Base-by-base conservation (phyloP, 2,113 vertebrate species). In the Chloroceryle aenea region DNA sequence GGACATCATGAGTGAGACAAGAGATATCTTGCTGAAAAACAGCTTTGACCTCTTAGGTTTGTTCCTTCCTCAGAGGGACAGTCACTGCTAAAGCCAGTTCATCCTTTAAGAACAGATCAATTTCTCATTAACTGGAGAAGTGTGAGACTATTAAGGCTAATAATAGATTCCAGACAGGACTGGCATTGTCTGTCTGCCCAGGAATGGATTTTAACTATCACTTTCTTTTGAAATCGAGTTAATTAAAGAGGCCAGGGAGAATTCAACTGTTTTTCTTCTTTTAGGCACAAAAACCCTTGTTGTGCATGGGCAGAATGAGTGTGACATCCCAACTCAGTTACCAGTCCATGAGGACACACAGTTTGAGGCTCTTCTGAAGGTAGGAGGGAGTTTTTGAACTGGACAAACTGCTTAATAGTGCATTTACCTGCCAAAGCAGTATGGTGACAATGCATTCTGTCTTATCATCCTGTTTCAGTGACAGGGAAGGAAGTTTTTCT, bases 291-390 rank as follows among this genome's bases (percentile, higher is more conserved):
- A 99, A 97, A 99, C 99, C 4, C 97, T 99, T 77, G 99, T 99
- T 2, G 99, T 99, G 71, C 99, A 99, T 3, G 99, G 99, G 12
- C 99, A 99, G 98, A 99, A 99, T 64, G 99, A 99, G 42, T 99
- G 99, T 97, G 99, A 99, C 91, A 99, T 99, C 85, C 99, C 99
- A 63, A 99, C 99, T 2, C 99, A 99, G 97, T 97, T 99, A 47
- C 99, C 99, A 47, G 99, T 99, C n/a, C 99, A 99, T 4, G 99
- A 99, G 95, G 99, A 99, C 96, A 99, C 99, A 47, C 99, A 99
- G 80, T 99, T 99, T 98, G 99, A 99, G 97, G 99, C 99, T 42
- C 98, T 99, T 59, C 97, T 99, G 63, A 99, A 99, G 98, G 99
- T 99, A 95, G 18, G 84, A 86, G 47, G 71, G 43, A n/a, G 56